Conservation (phyloP, 2,113 vertebrate species). For the Albula glossodonta region DNA sequence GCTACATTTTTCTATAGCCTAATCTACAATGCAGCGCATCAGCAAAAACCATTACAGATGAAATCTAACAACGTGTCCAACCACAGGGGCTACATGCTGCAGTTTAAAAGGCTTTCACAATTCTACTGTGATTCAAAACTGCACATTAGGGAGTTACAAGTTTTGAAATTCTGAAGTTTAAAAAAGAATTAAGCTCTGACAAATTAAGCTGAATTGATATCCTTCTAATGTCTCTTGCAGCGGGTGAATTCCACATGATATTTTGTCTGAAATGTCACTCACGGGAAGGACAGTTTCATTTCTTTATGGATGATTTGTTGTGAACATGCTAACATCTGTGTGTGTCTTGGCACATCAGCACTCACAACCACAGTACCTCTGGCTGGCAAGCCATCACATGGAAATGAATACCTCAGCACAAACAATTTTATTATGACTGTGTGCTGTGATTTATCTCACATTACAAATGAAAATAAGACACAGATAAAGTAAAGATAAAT, state of each 20-base stretch:
- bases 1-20: neutral
- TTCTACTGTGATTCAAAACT: neutral
- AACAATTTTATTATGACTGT: neutral
- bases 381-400: neutral
- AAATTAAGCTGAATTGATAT: neutral
- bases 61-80: neutral
- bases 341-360: constrained; percentile 42
- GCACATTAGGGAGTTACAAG: neutral
- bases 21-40: neutral
- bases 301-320: constrained; percentile 20
- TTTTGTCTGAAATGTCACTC: neutral
- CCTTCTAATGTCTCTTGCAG: neutral
- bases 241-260: neutral
- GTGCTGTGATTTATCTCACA: neutral
- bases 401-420: neutral
- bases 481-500: neutral
- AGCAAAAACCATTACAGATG: neutral
- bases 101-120: neutral
- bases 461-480: neutral
- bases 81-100: neutral
- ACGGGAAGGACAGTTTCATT: neutral
- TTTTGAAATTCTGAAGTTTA: neutral
- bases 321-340: constrained; percentile 34
- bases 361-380: neutral
- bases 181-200: neutral